These are phyloP conservation scores for Rhea americana DNA, from an alignment of 2,113 vertebrate species.

Conservation along the genomic window DNA sequence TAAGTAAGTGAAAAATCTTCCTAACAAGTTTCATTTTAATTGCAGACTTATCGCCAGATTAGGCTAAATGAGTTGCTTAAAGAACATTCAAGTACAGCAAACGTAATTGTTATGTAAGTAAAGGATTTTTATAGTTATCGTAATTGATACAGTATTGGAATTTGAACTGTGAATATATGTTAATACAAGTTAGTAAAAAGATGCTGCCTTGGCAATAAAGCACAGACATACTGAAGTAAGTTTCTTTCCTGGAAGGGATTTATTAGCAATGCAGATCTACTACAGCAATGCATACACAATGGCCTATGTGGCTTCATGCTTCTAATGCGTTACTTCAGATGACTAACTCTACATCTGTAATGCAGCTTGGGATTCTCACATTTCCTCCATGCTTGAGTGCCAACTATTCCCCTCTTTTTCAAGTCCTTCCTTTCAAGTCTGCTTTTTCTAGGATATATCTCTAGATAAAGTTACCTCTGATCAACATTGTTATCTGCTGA, in stretches of 20 bases:
- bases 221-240: not conserved
- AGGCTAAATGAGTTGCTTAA: constrained; percentile 94
- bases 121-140: not conserved
- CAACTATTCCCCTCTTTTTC: not conserved
- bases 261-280: not conserved
- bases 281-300: accelerated
- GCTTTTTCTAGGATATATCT: not conserved
- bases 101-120: constrained; percentile 98
- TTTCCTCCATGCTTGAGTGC: not conserved
- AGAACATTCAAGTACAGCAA: constrained; percentile 92
- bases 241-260: not conserved
- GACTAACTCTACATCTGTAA: not conserved
- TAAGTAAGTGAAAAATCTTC: not conserved
- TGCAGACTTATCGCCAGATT: constrained; percentile 93
- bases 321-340: not conserved
- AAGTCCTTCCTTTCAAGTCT: not conserved
- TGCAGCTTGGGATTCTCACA: not conserved
- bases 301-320: not conserved
- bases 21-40: constrained; percentile 19
- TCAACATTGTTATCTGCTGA: not conserved
- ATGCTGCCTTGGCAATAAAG: not conserved
- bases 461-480: not conserved
- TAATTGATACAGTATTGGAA: not conserved
- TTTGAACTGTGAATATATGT: not conserved
- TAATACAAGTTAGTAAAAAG: not conserved